These are phyloP conservation scores for Spilogale gracilis DNA, from an alignment of 2,113 vertebrate genomes.

Conservation along the genomic window DNA sequence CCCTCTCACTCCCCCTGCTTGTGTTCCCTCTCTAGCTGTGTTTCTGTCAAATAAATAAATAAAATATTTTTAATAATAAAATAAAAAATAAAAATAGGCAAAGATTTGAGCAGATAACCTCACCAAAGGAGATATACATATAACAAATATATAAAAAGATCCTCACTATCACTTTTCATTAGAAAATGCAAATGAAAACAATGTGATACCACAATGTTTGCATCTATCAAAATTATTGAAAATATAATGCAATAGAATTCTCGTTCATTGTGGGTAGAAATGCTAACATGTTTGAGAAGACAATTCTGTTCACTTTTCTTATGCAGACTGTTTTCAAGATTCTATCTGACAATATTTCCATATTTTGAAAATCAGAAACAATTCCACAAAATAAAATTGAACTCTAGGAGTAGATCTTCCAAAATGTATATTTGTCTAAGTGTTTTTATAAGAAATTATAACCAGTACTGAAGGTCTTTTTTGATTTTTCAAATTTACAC, in stretches of 20 bases:
- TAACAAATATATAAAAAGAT: neutral
- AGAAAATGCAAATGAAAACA: neutral
- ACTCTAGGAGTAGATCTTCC: neutral
- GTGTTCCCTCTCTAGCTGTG: too few species aligned
- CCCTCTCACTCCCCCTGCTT: too few species aligned
- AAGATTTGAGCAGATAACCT: neutral
- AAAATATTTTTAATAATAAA: too few species aligned
- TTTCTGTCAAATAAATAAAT: too few species aligned
- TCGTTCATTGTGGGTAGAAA: neutral
- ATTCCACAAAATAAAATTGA: neutral
- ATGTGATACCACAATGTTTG: neutral
- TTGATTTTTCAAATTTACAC: neutral
- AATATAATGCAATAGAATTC: neutral
- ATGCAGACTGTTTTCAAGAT: neutral
- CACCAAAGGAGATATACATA: neutral
- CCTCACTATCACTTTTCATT: neutral
- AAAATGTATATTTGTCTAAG: neutral
- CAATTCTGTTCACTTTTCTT: neutral
- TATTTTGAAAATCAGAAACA: neutral
- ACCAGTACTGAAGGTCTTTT: neutral
- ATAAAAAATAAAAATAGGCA: neutral
- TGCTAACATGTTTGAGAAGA: neutral
- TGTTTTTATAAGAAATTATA: neutral
- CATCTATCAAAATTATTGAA: neutral
- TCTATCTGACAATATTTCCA: neutral